A percentile compares a stretch with the other conserved stretches of the same genome.
These are phyloP conservation scores for Phaethornis superciliosus DNA, from an alignment of 2,113 vertebrate species.

Conservation along the genomic window DNA sequence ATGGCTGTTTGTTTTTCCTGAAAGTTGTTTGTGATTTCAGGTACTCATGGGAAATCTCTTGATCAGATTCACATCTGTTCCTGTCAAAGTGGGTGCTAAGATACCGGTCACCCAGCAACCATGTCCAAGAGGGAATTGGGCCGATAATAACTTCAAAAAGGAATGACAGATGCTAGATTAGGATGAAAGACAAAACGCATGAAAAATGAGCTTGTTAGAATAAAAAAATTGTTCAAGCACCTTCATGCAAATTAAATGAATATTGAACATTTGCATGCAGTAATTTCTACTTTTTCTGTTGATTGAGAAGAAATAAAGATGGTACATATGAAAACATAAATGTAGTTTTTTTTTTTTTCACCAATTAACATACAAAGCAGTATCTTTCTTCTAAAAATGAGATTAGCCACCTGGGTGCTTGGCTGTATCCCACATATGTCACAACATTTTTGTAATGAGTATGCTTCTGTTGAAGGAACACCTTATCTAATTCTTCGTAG, in stretches of 20 bases:
- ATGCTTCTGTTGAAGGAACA: conserved; percentile 68
- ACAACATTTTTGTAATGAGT: conserved; percentile 76
- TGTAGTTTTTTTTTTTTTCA: conserved; percentile 71
- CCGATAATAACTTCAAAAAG: conserved; percentile 99
- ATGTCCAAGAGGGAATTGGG: conserved; percentile 98
- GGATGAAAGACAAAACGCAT: conserved; percentile 92
- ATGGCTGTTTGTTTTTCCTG: conserved; percentile 97
- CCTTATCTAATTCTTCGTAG: conserved; percentile 65
- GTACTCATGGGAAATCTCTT: conserved; percentile 99
- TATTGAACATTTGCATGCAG: conserved; percentile 82
- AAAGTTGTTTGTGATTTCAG: conserved; percentile 99
- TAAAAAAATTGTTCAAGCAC: conserved; percentile 96
- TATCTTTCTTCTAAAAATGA: conserved; percentile 85
- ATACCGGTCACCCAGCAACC: conserved; percentile 99
- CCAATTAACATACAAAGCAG: conserved; percentile 84
- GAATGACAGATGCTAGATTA: conserved; percentile 99
- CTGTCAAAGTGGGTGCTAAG: conserved; percentile 99
- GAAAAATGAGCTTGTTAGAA: conserved; percentile 97
- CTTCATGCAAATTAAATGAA: conserved; percentile 97
- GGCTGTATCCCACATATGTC: conserved; percentile 85
- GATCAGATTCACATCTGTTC: conserved; percentile 99
- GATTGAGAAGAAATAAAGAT: conserved; percentile 79
- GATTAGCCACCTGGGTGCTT: conserved; percentile 94
- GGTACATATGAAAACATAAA: conserved; percentile 69
- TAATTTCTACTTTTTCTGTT: conserved; percentile 83